Conservation (phyloP, 1,140 invertebrate genomes). For the Bombus picipes region DNA sequence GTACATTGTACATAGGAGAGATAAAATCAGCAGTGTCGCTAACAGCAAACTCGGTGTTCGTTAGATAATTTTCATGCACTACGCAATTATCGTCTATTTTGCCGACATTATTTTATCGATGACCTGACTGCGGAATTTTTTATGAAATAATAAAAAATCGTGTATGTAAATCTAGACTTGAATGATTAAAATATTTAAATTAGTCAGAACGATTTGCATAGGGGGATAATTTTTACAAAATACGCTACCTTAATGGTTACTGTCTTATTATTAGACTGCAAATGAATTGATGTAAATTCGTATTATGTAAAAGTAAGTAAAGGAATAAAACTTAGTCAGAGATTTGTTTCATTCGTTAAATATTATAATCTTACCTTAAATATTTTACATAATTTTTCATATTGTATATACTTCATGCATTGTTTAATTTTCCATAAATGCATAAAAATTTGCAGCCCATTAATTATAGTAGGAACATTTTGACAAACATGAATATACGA, state of each 20-base stretch:
- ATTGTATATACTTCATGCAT: too few species aligned
- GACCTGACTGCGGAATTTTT: neutral
- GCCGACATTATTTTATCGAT: neutral
- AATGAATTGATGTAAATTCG: neutral
- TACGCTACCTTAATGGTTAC: too few species aligned
- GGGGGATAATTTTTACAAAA: too few species aligned
- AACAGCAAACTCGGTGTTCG: neutral
- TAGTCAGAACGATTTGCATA: neutral
- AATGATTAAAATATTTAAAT: neutral
- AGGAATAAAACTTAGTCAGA: neutral
- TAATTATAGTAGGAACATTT: too few species aligned
- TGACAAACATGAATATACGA: too few species aligned
- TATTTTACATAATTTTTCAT: too few species aligned
- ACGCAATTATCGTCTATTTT: neutral
- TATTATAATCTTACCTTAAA: too few species aligned
- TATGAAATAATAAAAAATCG: neutral
- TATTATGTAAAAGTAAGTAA: neutral
- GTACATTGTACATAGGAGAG: neutral
- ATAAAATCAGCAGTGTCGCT: neutral
- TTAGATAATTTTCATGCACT: slow-evolving; percentile 5
- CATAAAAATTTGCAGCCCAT: too few species aligned
- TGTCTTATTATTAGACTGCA: too few species aligned
- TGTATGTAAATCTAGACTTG: neutral
- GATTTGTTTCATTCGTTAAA: too few species aligned
- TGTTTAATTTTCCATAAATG: too few species aligned